A percentile compares a stretch with the other conserved stretches of the same genome.
phyloP scores from a whole-genome alignment of 2,113 vertebrate genomes.

The Cinclus mexicanus region DNA sequence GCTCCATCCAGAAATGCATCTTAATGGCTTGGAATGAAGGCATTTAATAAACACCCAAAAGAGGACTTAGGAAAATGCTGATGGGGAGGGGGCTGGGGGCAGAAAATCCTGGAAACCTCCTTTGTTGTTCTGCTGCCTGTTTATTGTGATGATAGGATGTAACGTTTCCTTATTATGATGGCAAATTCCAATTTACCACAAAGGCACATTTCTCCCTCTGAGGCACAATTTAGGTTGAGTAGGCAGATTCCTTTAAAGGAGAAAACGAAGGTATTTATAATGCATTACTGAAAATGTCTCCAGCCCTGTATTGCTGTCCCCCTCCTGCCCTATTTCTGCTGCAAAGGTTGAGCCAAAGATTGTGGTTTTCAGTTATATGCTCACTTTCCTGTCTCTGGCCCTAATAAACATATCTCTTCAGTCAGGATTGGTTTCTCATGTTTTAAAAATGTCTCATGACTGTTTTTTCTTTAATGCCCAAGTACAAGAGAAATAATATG shows the following conservation, averaged over 20 bases:
- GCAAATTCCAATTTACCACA: neutral
- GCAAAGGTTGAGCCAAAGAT: conserved; percentile 46
- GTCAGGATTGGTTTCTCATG: neutral
- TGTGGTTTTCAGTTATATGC: conserved; percentile 4
- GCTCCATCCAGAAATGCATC: neutral
- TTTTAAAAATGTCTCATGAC: conserved; percentile 33
- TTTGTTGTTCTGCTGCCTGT: conserved; percentile 38
- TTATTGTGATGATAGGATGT: conserved; percentile 12
- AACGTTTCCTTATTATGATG: neutral
- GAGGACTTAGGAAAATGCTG: conserved; percentile 1
- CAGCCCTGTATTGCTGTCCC: neutral
- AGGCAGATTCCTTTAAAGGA: conserved; percentile 50
- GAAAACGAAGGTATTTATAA: conserved; percentile 16
- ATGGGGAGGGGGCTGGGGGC: neutral
- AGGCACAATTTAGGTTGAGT: conserved; percentile 43
- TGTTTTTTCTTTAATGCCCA: neutral
- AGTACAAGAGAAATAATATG: neutral
- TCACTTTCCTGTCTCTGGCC: neutral
- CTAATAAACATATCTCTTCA: conserved; percentile 18
- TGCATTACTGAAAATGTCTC: neutral
- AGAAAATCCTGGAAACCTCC: conserved; percentile 38
- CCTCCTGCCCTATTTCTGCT: neutral
- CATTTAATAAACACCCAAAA: neutral
- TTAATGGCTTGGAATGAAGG: conserved; percentile 31
- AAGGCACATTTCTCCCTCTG: conserved; percentile 6